These are phyloP conservation scores for Aeoliscus strigatus DNA, from an alignment of 2,797 vertebrate species.

Conservation along the genomic window DNA sequence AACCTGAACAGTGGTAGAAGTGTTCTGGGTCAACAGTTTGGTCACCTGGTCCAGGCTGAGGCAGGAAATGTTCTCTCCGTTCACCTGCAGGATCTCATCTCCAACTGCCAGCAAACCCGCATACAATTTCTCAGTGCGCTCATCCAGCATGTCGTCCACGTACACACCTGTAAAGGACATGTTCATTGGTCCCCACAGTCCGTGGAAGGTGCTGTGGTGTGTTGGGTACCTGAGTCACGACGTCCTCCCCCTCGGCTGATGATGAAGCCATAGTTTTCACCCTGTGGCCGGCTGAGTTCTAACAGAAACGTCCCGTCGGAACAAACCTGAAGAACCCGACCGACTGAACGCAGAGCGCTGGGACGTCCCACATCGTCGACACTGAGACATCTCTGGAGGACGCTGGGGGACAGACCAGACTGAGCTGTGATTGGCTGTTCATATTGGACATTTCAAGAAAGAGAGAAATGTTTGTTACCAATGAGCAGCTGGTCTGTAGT, in stretches of 20 bases:
- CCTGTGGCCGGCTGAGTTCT: conserved; percentile 70
- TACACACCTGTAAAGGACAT: conserved; percentile 75
- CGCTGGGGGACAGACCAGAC: conserved; percentile 17
- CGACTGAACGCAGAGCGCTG: conserved; percentile 60
- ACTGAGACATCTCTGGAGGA: conserved; percentile 68
- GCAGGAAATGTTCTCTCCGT: conserved; percentile 77
- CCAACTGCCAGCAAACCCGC: conserved; percentile 81
- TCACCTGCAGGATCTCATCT: conserved; percentile 88
- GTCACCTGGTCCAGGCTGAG: conserved; percentile 76
- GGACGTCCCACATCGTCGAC: conserved; percentile 81
- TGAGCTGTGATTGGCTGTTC: too few relatives aligned
- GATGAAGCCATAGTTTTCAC: conserved; percentile 74
- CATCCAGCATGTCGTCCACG: conserved; percentile 82
- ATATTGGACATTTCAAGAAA: too few relatives aligned
- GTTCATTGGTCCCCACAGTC: background rate
- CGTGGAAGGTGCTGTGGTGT: background rate
- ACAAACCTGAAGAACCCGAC: conserved; percentile 71
- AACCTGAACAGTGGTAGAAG: conserved; percentile 30
- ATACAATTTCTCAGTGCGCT: conserved; percentile 80
- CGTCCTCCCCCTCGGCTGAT: conserved; percentile 80
- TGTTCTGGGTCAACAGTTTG: conserved; percentile 61
- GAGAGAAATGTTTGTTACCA: conserved; percentile 18
- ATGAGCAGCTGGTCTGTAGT: conserved; percentile 67
- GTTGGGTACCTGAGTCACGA: conserved; percentile 73
- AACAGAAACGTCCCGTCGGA: conserved; percentile 82